phyloP scores from a whole-genome alignment of 2,797 vertebrate genomes.

The Ibycter americanus region DNA sequence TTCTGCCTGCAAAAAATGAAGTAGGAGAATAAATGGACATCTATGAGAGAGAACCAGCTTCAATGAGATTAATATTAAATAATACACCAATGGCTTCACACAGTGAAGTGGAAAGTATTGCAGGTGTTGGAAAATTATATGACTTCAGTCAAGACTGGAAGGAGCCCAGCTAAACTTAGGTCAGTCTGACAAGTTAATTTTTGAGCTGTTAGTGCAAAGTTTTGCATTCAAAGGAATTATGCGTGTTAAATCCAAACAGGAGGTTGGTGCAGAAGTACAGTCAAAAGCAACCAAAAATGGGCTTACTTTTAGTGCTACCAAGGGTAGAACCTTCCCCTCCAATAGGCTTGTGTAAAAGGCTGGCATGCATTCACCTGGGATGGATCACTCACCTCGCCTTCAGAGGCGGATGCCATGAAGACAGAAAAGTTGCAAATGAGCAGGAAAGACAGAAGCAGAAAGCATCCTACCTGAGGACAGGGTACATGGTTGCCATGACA shows the following conservation, averaged over 20 bases:
- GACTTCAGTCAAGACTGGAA: background rate
- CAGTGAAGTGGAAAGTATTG: background rate
- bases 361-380: background rate
- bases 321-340: background rate
- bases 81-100: background rate
- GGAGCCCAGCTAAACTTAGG: background rate
- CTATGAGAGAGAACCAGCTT: background rate
- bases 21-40: background rate
- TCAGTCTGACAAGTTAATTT: constrained; percentile 1
- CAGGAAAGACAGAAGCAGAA: background rate
- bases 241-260: background rate
- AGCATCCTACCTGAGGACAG: background rate
- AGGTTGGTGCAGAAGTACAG: background rate
- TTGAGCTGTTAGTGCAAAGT: background rate
- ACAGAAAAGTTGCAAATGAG: background rate
- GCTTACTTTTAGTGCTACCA: background rate
- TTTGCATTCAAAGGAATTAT: background rate
- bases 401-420: background rate
- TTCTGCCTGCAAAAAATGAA: background rate
- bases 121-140: background rate
- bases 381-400: background rate
- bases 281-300: background rate
- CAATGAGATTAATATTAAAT: background rate
- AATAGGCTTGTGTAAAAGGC: background rate
- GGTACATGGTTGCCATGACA: background rate